phyloP scores from a whole-genome alignment of 2,888 invertebrate genomes.

The Apodemia mormo region DNA sequence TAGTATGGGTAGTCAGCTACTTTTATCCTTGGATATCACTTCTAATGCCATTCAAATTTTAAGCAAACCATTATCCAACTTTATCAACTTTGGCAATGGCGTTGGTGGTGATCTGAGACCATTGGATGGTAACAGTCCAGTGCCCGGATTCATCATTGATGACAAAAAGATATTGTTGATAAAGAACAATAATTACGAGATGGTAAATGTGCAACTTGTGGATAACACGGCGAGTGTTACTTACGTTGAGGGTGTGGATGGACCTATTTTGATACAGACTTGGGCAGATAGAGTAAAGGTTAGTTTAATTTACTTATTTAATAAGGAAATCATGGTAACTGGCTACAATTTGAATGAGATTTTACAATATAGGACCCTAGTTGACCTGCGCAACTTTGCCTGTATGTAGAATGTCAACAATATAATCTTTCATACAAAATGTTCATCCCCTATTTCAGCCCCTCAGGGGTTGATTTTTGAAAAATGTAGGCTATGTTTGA shows the following conservation, averaged over 20 bases:
- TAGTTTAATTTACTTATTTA: constrained; percentile 22
- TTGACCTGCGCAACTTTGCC: too few relatives aligned
- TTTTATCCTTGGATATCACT: constrained; percentile 84
- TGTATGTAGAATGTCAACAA: too few relatives aligned
- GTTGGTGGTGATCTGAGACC: constrained; percentile 49
- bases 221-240: constrained; percentile 58
- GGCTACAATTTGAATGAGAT: too few relatives aligned
- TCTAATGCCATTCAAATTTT: constrained; percentile 74
- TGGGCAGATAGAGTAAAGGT: constrained; percentile 63
- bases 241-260: constrained; percentile 56
- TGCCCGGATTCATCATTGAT: constrained; percentile 66
- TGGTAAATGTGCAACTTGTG: constrained; percentile 46
- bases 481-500: too few relatives aligned
- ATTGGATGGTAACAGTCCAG: constrained; percentile 54
- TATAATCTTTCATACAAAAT: too few relatives aligned
- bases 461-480: too few relatives aligned
- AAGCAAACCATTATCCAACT: constrained; percentile 68
- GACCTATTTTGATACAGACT: constrained; percentile 58
- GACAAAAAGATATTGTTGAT: constrained; percentile 63
- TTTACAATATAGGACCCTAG: too few relatives aligned
- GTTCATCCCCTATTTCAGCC: too few relatives aligned
- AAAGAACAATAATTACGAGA: constrained; percentile 56
- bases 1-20: constrained; percentile 63
- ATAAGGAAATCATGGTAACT: too few relatives aligned
- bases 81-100: constrained; percentile 42